Conservation (phyloP, 2,113 vertebrate genomes). For the Rhabdornis inornatus region DNA sequence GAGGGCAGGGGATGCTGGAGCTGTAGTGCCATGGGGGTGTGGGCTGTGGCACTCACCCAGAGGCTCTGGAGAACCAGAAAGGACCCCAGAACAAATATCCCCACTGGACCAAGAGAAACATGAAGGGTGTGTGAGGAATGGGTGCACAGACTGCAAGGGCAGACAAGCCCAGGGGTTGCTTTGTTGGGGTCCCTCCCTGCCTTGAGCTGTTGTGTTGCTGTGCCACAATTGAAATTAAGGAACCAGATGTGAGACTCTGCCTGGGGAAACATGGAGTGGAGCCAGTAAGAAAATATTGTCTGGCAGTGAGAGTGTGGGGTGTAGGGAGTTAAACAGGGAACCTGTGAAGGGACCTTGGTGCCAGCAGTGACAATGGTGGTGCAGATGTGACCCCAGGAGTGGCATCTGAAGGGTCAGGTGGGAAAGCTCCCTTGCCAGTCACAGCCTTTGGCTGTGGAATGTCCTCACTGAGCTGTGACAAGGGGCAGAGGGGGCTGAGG, state of each 20-base stretch:
- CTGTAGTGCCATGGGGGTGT: background rate
- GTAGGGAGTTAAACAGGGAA: too few species aligned
- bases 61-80: background rate
- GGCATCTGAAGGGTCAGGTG: background rate
- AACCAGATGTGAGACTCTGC: background rate
- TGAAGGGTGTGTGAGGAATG: background rate
- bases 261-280: background rate
- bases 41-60: background rate
- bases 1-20: background rate
- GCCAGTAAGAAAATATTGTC: background rate
- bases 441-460: background rate
- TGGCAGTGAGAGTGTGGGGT: background rate
- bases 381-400: background rate
- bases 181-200: background rate
- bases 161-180: background rate
- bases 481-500: background rate
- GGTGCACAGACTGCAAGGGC: background rate
- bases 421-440: background rate
- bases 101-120: accelerated
- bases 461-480: background rate
- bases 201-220: background rate
- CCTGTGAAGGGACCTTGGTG: background rate
- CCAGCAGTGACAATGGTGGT: background rate
- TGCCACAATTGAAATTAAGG: background rate
- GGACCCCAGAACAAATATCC: background rate